phyloP scores from a whole-genome alignment of 2,113 vertebrate genomes.

The Mandrillus leucophaeus region DNA sequence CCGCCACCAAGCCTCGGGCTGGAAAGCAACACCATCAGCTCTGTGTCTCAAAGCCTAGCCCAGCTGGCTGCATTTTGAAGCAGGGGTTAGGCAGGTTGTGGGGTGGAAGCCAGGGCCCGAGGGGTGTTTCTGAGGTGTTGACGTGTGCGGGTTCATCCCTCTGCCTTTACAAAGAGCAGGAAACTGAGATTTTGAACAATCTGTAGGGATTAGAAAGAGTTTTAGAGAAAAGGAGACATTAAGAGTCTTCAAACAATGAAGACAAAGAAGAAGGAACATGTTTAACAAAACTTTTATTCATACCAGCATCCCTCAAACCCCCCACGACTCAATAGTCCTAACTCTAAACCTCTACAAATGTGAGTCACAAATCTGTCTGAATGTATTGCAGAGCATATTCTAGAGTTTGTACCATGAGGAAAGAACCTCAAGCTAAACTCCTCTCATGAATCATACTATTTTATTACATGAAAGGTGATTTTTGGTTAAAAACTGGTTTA shows the following conservation, averaged over 20 bases:
- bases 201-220: not conserved
- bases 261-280: not conserved
- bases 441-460: not conserved
- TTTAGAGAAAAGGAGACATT: not conserved
- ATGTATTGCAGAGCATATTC: not conserved
- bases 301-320: fast-evolving
- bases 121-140: not conserved
- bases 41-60: too few species aligned
- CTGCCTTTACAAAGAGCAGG: not conserved
- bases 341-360: too few species aligned
- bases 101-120: too few species aligned
- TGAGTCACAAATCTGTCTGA: fast-evolving
- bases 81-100: fast-evolving
- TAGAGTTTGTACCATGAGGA: fast-evolving
- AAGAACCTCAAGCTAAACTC: not conserved
- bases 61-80: not conserved
- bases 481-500: too few species aligned
- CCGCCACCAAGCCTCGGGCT: not conserved
- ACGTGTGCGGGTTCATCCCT: fast-evolving
- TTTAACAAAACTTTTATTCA: not conserved
- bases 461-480: not conserved
- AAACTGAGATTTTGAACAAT: not conserved
- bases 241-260: not conserved
- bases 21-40: not conserved
- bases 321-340: not conserved